Base-by-base conservation (phyloP, 2,113 vertebrate species). In the Catharus fuscescens region DNA sequence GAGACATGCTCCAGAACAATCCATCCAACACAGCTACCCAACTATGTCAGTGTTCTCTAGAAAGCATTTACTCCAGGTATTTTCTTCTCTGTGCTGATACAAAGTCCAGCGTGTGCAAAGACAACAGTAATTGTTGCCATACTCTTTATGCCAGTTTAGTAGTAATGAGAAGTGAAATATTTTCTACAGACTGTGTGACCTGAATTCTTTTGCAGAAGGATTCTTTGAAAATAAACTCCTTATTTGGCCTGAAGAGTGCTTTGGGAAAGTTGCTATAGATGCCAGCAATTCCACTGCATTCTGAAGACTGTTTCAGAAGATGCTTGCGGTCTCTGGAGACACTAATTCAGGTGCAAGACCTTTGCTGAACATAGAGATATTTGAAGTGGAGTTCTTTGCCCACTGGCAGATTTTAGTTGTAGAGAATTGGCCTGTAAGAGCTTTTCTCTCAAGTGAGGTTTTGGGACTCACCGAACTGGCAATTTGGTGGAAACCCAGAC, bases 201-300 rank as follows among this genome's bases (percentile, higher is more conserved):
- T 50, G 50, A 88, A 93, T 94, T 95, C 90, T 94, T 95, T 86
- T 47, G 54, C 67, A 52, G 79, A 94, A 70, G 65, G 56, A 74
- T 90, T 87, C 44, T 81, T 79, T 76, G 81, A 71, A 90, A 91
- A 95, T 29, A 83, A 95, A 83, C 92, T 95, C 82, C 90, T 92
- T 93, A 95, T 97, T 95, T 96, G 95, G 88, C 81, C 62, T 77
- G 85, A 86, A 73, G 45, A 86, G 40, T 80, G 79, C 72, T 60
- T 88, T 88, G 71, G 53, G 29, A 80, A 85, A 44, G 32, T 70
- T 73, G 69, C 25, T 91, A 13, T 31, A 80, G 85, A 90, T 80
- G 90, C 60, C 82, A 90, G 67, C 59, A 88, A 52, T 93, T 29
- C 60, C 72, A 76, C 40, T 92, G 62, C 26, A 9, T 73, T 80